Evolutionary conservation across 2,113 vertebrate genomes (phyloP).

Genomic region (Oryzias melastigma): DNA sequence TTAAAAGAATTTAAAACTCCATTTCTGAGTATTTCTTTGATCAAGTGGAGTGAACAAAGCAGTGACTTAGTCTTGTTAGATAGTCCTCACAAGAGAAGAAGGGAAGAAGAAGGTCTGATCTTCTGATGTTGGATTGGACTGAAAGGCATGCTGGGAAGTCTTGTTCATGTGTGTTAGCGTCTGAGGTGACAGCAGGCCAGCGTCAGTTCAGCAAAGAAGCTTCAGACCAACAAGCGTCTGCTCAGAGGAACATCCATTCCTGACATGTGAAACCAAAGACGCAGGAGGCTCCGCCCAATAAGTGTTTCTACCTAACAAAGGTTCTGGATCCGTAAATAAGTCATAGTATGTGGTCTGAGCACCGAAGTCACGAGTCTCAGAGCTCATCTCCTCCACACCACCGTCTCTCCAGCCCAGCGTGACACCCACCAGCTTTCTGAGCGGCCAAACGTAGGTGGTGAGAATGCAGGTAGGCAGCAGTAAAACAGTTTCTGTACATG

Average conservation of each 20-base stretch:
- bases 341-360: conserved; percentile 24
- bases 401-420: conserved; percentile 20
- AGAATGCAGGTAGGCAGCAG: conserved; percentile 20
- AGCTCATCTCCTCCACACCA: conserved; percentile 46
- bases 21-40: no score
- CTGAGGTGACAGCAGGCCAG: background rate
- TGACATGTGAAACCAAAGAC: conserved; percentile 21
- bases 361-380: conserved; percentile 36
- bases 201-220: conserved; percentile 9
- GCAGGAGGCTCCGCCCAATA: conserved; percentile 31
- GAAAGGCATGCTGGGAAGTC: background rate
- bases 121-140: background rate
- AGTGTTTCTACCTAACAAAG: conserved; percentile 6
- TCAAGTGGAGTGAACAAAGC: no score
- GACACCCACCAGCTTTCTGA: conserved; percentile 55
- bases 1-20: no score
- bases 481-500: background rate
- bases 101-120: no score
- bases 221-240: conserved; percentile 19
- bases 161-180: background rate
- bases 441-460: conserved; percentile 59
- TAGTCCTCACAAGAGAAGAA: no score
- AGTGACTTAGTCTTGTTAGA: no score
- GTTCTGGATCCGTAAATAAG: conserved; percentile 16
- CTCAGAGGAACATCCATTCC: conserved; percentile 1